A percentile compares a stretch with the other conserved stretches of the same genome.
phyloP scores from a whole-genome alignment of 2,113 vertebrate genomes.

The Mastomys coucha region DNA sequence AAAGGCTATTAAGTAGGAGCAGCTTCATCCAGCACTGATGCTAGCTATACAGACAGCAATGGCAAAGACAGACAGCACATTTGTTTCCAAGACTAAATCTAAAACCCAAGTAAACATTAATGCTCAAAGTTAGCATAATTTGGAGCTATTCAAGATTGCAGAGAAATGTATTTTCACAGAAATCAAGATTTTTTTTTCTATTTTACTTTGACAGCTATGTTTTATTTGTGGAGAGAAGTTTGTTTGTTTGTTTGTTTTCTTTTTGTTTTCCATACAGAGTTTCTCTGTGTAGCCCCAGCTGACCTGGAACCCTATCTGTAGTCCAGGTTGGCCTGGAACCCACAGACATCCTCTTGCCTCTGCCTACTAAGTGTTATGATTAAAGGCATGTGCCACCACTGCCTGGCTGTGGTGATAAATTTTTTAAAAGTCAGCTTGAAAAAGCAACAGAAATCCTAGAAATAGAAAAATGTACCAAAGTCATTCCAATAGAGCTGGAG shows the following conservation, averaged over 20 bases:
- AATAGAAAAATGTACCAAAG: neutral
- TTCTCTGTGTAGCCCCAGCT: no score
- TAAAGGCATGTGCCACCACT: no score
- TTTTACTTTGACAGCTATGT: conserved; percentile 71
- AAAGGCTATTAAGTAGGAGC: neutral
- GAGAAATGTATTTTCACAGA: neutral
- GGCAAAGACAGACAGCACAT: conserved; percentile 88
- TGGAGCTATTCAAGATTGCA: neutral
- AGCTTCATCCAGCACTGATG: neutral
- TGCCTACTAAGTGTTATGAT: no score
- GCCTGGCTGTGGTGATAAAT: no score
- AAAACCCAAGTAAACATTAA: conserved; percentile 90
- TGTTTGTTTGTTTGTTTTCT: no score
- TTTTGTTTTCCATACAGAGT: no score
- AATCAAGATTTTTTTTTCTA: neutral
- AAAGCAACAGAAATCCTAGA: neutral
- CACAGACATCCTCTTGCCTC: no score
- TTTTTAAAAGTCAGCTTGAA: neutral
- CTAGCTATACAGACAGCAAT: conserved; percentile 88
- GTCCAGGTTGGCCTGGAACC: no score
- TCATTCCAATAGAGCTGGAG: neutral
- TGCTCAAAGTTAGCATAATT: conserved; percentile 84
- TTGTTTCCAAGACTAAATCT: conserved; percentile 86
- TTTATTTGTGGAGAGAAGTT: neutral
- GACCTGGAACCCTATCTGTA: no score